Conservation (phyloP, 2,888 invertebrate species). For the Pedicia rivosa region DNA sequence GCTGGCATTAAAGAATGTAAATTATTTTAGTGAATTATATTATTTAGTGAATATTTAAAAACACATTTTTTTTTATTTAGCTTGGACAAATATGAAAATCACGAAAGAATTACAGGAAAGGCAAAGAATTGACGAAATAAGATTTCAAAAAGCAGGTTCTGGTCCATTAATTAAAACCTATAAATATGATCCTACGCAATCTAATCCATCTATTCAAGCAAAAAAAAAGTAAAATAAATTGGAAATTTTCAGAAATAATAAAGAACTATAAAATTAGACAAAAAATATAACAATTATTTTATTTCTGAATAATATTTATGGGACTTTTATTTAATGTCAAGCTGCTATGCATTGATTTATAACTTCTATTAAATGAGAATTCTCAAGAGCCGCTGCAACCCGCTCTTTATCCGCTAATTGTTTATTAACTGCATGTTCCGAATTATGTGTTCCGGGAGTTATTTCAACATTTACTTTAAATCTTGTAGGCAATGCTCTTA, state of each 20-base stretch:
- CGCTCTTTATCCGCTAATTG: conserved; percentile 96
- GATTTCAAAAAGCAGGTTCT: conserved; percentile 69
- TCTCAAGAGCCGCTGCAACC: conserved; percentile 94
- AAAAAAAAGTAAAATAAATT: conserved; percentile 33
- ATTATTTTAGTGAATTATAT: conserved; percentile 17
- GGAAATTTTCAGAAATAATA: background rate
- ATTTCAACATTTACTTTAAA: conserved; percentile 81
- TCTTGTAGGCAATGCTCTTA: conserved; percentile 65
- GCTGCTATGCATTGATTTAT: conserved; percentile 76
- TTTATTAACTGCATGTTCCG: conserved; percentile 89
- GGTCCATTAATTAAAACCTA: conserved; percentile 80
- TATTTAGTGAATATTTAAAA: background rate
- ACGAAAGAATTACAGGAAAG: conserved; percentile 62
- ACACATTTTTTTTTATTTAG: conserved; percentile 29
- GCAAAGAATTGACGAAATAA: conserved; percentile 54
- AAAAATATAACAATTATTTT: too few species aligned
- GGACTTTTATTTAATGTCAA: conserved; percentile 14
- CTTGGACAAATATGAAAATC: conserved; percentile 70
- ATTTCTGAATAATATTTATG: too few species aligned
- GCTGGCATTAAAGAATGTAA: conserved; percentile 66
- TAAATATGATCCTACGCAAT: conserved; percentile 64
- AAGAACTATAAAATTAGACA: too few species aligned
- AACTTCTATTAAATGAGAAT: conserved; percentile 74
- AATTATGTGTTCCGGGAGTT: conserved; percentile 81
- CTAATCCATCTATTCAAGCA: conserved; percentile 33